Percentiles rank a stretch among this genome's conserved stretches.
phyloP scores from a whole-genome alignment of 2,113 vertebrate genomes.

The Grammomys surdaster region DNA sequence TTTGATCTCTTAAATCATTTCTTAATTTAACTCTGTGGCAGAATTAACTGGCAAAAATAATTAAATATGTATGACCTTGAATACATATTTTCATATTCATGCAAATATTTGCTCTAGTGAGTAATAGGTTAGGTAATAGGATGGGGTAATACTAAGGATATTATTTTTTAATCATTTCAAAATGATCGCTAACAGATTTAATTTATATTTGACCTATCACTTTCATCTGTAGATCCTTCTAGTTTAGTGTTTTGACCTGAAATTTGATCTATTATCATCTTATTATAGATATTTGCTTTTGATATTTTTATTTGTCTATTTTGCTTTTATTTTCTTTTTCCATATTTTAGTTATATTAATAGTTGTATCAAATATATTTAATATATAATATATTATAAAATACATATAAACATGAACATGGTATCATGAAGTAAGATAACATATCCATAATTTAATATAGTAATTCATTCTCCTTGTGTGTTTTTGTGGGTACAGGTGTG shows the following conservation, averaged over 20 bases:
- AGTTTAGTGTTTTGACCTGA: neutral
- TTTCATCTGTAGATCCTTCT: neutral
- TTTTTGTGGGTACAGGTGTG: neutral
- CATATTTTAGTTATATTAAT: neutral
- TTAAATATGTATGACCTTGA: neutral
- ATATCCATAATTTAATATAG: neutral
- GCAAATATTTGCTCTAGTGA: neutral
- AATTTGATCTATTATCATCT: neutral
- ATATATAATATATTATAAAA: neutral
- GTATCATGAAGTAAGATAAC: neutral
- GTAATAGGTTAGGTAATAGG: neutral
- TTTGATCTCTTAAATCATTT: neutral
- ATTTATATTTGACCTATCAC: neutral
- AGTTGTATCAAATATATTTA: neutral
- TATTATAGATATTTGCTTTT: neutral
- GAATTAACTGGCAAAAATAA: neutral
- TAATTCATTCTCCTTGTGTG: neutral
- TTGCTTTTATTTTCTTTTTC: neutral
- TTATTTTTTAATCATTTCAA: neutral
- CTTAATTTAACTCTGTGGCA: neutral
- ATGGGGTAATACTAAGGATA: neutral
- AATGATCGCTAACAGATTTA: neutral
- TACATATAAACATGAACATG: neutral
- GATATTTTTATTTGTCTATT: neutral
- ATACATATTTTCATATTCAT: neutral